Percentiles rank a stretch among this genome's conserved stretches.
Evolutionary conservation across 2,113 vertebrate genomes (phyloP).

Genomic region (Thalassarche chlororhynchos): DNA sequence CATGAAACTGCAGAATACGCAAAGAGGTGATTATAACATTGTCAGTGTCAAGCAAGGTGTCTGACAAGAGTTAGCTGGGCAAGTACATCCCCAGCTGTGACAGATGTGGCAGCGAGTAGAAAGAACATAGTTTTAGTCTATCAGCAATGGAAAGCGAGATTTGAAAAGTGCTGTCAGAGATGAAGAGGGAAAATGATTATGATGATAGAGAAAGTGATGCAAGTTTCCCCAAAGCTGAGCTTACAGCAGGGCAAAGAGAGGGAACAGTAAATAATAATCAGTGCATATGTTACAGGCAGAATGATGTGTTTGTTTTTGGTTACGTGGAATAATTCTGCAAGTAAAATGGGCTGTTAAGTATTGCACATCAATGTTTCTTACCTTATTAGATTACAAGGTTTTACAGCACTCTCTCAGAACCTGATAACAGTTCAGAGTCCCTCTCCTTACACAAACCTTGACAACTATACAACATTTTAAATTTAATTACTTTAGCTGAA

Average conservation of each 20-base stretch:
- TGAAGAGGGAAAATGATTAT: background rate
- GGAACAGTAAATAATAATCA: background rate
- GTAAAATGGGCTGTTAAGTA: background rate
- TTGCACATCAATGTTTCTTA: background rate
- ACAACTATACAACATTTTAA: constrained; percentile 26
- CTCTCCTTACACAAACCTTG: constrained; percentile 51
- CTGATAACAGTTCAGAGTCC: background rate
- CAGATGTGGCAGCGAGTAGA: background rate
- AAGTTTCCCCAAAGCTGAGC: background rate
- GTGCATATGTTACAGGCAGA: background rate
- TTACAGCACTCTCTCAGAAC: background rate
- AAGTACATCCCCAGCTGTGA: background rate
- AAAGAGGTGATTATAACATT: background rate
- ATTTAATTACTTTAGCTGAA: constrained; percentile 58
- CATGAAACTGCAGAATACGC: background rate
- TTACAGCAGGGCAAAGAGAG: background rate
- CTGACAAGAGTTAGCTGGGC: background rate
- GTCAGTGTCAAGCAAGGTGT: background rate
- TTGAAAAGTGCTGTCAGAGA: background rate
- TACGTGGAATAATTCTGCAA: background rate
- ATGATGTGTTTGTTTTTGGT: background rate
- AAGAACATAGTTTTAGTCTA: background rate
- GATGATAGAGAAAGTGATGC: background rate
- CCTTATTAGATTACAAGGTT: constrained; percentile 19
- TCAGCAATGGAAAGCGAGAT: background rate